Percentiles rank a stretch among this genome's conserved stretches.
These are phyloP conservation scores for Shinisaurus crocodilurus DNA, from an alignment of 2,113 vertebrate genomes.

Conservation along the genomic window DNA sequence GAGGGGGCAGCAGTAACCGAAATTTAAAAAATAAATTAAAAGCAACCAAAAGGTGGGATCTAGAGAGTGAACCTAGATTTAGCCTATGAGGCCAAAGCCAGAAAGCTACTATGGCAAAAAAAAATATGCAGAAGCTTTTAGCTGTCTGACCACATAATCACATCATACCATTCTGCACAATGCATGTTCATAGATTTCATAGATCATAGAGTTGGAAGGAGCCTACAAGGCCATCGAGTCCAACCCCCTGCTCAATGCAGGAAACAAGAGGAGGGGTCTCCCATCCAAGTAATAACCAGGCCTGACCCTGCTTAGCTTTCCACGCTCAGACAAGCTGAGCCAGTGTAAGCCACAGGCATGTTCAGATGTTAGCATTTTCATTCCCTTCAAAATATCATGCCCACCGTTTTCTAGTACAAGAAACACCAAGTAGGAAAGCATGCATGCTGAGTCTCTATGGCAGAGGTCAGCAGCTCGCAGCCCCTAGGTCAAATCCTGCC, in stretches of 20 bases:
- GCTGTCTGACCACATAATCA: no score
- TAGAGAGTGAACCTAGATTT: not conserved
- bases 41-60: slow-evolving; percentile 5
- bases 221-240: no score
- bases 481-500: not conserved
- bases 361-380: not conserved
- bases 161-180: not conserved
- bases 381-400: not conserved
- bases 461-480: not conserved
- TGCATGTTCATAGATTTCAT: not conserved
- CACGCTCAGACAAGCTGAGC: no score
- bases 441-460: not conserved
- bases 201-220: no score
- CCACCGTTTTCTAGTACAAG: not conserved
- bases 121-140: no score
- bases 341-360: no score
- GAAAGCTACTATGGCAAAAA: not conserved
- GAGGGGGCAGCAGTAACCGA: slow-evolving; percentile 16
- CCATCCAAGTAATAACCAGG: no score
- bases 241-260: no score
- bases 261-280: no score
- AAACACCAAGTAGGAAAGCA: not conserved
- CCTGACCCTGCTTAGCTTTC: no score
- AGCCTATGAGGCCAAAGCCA: not conserved
- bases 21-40: not conserved